Conservation (phyloP, 2,797 vertebrate species). For the Diplodus sargus region DNA sequence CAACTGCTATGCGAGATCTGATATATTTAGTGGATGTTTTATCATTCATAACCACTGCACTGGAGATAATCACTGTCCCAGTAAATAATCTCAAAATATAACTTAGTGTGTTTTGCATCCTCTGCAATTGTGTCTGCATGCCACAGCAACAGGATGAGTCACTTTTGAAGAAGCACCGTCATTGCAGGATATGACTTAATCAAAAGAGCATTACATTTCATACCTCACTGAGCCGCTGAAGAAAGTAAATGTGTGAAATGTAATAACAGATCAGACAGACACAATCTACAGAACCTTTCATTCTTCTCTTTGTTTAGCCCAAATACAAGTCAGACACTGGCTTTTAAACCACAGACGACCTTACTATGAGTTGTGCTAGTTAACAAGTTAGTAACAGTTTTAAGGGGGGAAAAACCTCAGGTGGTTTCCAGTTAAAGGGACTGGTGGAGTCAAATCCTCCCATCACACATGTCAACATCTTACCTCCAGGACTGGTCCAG, state of each 20-base stretch:
- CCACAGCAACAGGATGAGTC: conserved; percentile 29
- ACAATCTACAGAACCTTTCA: not conserved
- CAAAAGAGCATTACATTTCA: conserved; percentile 10
- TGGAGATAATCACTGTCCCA: not conserved
- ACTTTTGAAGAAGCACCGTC: conserved; percentile 24
- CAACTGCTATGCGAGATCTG: conserved; percentile 3
- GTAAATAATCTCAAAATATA: conserved; percentile 19
- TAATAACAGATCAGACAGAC: not conserved
- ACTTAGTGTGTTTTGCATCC: conserved; percentile 1
- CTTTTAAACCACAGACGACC: not conserved
- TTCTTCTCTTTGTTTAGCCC: not conserved
- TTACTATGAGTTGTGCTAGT: not conserved
- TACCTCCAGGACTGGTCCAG: conserved; percentile 98
- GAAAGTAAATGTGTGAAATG: not conserved
- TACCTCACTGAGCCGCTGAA: not conserved
- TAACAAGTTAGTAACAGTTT: not conserved
- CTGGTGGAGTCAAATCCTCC: not conserved
- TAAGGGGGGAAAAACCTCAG: not conserved
- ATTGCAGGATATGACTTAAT: conserved; percentile 17
- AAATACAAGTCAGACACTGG: not conserved
- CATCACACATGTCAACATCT: conserved; percentile 41
- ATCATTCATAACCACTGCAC: conserved; percentile 27
- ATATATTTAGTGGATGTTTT: conserved; percentile 28
- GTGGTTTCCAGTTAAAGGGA: not conserved
- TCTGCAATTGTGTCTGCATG: not conserved